A percentile compares a stretch with the other conserved stretches of the same genome.
Evolutionary conservation across 2,113 vertebrate genomes (phyloP).

Genomic region (Mormyrus iriodes): DNA sequence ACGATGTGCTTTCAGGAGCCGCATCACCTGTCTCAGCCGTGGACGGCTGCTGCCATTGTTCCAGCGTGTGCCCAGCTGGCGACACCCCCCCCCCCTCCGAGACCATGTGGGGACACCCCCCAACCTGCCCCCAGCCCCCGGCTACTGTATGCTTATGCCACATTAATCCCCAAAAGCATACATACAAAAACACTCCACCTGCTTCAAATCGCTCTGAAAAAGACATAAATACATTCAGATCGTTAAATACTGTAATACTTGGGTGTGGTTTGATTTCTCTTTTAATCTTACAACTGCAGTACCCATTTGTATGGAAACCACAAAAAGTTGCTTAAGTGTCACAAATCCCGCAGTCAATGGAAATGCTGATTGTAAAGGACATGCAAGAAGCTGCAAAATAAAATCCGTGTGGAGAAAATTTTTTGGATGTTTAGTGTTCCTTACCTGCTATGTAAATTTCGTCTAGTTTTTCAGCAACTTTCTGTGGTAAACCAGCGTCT

Average conservation of each 20-base stretch:
- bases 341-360: conserved; percentile 54
- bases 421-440: conserved; percentile 62
- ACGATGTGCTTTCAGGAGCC: conserved; percentile 14
- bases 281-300: conserved; percentile 54
- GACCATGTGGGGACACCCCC: conserved; percentile 19
- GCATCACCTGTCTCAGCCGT: conserved; percentile 38
- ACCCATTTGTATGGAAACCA: conserved; percentile 75
- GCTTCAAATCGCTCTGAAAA: not conserved
- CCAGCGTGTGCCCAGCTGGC: conserved; percentile 44
- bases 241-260: not conserved
- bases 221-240: conserved; percentile 9
- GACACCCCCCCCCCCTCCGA: conserved; percentile 33
- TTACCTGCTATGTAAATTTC: conserved; percentile 98
- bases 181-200: not conserved
- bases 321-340: conserved; percentile 77
- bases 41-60: conserved; percentile 50
- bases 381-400: conserved; percentile 46
- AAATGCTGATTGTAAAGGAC: conserved; percentile 46
- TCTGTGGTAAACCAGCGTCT: conserved; percentile 90
- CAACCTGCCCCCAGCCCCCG: not conserved
- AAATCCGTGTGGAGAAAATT: conserved; percentile 26
- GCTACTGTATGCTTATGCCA: conserved; percentile 13
- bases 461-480: conserved; percentile 96
- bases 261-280: not conserved
- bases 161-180: conserved; percentile 27